phyloP scores from a whole-genome alignment of 2,797 vertebrate species.

The Pseudotriccus pelzelni region DNA sequence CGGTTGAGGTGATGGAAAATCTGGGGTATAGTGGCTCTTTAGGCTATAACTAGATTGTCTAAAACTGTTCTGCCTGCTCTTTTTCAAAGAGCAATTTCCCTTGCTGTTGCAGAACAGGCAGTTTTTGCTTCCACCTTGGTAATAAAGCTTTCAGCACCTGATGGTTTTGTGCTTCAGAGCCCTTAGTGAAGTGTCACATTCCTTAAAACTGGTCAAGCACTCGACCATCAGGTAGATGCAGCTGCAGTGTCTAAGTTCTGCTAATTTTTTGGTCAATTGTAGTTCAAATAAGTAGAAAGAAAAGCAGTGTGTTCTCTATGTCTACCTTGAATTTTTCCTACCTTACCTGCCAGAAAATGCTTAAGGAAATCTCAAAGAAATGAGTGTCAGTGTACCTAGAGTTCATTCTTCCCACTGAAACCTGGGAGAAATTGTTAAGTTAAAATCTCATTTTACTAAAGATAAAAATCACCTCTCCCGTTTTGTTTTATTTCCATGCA shows the following conservation, averaged over 20 bases:
- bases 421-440: background rate
- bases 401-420: background rate
- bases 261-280: background rate
- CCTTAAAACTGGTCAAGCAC: background rate
- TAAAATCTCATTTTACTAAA: background rate
- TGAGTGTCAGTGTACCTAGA: rapidly evolving
- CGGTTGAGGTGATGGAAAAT: background rate
- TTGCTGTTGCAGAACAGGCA: background rate
- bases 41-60: background rate
- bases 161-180: background rate
- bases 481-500: background rate
- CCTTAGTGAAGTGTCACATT: background rate
- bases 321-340: background rate
- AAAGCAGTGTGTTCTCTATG: background rate
- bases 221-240: background rate
- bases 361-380: background rate
- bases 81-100: background rate
- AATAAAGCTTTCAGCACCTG: background rate
- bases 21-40: background rate
- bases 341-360: background rate
- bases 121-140: background rate
- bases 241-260: background rate
- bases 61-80: background rate
- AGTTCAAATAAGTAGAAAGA: background rate
- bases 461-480: background rate